These are phyloP conservation scores for Spilogale gracilis DNA, from an alignment of 2,113 vertebrate genomes.

Conservation along the genomic window DNA sequence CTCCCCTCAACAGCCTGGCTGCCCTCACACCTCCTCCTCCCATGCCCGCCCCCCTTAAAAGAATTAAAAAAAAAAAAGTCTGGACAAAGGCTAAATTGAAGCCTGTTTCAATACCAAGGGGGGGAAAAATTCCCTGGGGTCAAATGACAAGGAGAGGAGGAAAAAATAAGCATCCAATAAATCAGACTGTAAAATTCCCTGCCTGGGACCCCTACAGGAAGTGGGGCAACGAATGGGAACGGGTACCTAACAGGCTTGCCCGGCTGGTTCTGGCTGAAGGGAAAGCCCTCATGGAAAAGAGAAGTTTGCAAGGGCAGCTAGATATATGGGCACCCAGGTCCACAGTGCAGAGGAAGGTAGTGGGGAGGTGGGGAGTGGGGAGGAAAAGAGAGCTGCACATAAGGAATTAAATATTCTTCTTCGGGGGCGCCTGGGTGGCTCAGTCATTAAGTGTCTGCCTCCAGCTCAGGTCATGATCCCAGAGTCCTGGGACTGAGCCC, in stretches of 20 bases:
- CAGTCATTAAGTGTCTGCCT: background rate
- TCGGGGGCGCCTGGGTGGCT: background rate
- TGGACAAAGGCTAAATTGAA: slow-evolving; percentile 78
- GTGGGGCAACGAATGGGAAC: background rate
- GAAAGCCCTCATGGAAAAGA: background rate
- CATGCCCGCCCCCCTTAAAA: background rate
- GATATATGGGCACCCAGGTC: rapidly evolving
- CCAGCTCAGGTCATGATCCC: background rate
- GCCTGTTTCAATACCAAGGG: background rate
- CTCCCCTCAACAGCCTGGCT: background rate
- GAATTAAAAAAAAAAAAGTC: background rate
- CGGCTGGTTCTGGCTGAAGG: background rate
- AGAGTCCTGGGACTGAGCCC: background rate
- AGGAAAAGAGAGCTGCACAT: background rate
- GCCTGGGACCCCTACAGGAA: background rate
- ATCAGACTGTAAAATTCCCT: background rate
- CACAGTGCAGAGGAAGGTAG: background rate
- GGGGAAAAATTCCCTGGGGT: background rate
- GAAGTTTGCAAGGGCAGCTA: background rate
- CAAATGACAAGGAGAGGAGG: slow-evolving; percentile 52
- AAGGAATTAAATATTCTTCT: background rate
- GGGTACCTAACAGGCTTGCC: background rate
- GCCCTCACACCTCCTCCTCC: slow-evolving; percentile 57
- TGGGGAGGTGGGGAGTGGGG: background rate
- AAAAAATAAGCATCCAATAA: background rate